These are phyloP conservation scores for Antheraea assamensis DNA, from an alignment of 2,888 invertebrate species.

Conservation along the genomic window DNA sequence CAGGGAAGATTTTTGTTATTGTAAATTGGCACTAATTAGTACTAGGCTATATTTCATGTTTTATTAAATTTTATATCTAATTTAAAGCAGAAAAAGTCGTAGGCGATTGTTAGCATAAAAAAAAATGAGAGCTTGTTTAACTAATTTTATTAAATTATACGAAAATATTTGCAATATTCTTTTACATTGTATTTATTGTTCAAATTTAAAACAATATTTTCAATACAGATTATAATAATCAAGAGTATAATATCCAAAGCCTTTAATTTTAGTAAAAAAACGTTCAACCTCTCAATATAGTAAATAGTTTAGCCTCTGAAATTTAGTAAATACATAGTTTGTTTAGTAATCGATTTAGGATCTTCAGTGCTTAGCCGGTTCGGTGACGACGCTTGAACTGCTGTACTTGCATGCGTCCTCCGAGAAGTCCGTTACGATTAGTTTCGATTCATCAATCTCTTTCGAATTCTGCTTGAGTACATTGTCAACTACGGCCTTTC, in stretches of 20 bases:
- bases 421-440: slow-evolving; percentile 59
- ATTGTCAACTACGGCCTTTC: slow-evolving; percentile 58
- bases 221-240: neutral
- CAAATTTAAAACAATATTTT: neutral
- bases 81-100: too few relatives aligned
- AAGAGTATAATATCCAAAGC: neutral
- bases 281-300: neutral
- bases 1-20: too few relatives aligned
- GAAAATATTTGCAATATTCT: neutral
- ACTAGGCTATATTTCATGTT: too few relatives aligned
- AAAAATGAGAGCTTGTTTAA: neutral
- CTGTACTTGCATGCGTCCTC: slow-evolving; percentile 66
- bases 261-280: too few relatives aligned
- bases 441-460: slow-evolving; percentile 54
- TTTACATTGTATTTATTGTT: neutral
- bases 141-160: slow-evolving; percentile 1
- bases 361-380: slow-evolving; percentile 43
- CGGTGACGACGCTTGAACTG: slow-evolving; percentile 50
- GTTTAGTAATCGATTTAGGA: neutral
- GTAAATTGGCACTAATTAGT: too few relatives aligned
- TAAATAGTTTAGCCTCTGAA: neutral
- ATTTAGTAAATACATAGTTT: neutral
- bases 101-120: neutral
- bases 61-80: too few relatives aligned
- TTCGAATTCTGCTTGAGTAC: slow-evolving; percentile 59